A percentile compares a stretch with the other conserved stretches of the same genome.
These are phyloP conservation scores for Philotrypesis tridentata DNA, from an alignment of 1,140 invertebrate species.

Conservation along the genomic window DNA sequence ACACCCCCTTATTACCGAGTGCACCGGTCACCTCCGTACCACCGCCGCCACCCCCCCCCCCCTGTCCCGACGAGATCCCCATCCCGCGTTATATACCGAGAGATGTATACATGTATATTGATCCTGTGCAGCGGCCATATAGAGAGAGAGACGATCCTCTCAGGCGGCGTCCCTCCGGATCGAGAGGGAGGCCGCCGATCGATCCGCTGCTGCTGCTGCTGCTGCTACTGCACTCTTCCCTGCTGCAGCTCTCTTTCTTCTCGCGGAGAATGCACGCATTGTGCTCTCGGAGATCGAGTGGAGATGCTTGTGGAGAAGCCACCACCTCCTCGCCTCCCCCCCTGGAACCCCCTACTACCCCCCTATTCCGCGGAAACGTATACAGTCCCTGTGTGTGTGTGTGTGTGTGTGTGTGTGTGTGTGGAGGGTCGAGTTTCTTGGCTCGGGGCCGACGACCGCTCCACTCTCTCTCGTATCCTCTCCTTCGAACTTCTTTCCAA, in stretches of 20 bases:
- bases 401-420: neutral
- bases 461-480: neutral
- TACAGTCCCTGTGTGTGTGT: neutral
- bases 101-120: neutral
- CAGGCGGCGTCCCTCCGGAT: neutral
- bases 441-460: neutral
- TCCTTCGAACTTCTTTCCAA: neutral
- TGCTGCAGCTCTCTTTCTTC: neutral
- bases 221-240: neutral
- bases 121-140: neutral
- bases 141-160: neutral
- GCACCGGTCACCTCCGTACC: too few species aligned
- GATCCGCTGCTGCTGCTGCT: neutral
- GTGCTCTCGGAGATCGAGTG: neutral
- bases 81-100: too few species aligned
- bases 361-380: neutral
- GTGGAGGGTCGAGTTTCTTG: neutral
- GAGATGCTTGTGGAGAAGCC: neutral
- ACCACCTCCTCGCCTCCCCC: too few species aligned
- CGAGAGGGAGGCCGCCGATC: neutral
- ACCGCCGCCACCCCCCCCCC: too few species aligned
- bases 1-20: too few species aligned
- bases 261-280: neutral
- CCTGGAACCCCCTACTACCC: too few species aligned
- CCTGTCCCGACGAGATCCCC: too few species aligned